Conservation (phyloP, 2,113 vertebrate species). For the Oryzias woworae region DNA sequence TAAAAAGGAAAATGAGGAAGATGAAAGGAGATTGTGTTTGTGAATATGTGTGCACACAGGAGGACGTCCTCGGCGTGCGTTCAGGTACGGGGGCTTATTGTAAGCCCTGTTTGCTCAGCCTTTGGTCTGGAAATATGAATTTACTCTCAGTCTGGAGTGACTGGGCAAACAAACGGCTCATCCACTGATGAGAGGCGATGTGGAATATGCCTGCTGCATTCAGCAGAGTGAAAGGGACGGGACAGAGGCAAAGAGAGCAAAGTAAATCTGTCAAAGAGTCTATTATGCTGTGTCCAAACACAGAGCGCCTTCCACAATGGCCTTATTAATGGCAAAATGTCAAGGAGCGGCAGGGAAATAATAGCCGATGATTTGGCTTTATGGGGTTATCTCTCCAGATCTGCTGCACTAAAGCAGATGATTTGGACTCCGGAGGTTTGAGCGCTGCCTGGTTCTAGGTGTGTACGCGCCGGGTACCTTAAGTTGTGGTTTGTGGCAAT, state of each 20-base stretch:
- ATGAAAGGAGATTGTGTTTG: not conserved
- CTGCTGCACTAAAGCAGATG: slow-evolving; percentile 63
- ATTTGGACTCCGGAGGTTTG: slow-evolving; percentile 57
- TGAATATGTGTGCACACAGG: slow-evolving; percentile 11
- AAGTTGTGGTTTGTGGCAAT: slow-evolving; percentile 65
- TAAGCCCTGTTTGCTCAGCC: slow-evolving; percentile 74
- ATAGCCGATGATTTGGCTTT: slow-evolving; percentile 80
- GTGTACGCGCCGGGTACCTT: slow-evolving; percentile 22
- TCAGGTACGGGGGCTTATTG: slow-evolving; percentile 72
- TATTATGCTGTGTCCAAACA: slow-evolving; percentile 76
- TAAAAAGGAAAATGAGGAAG: slow-evolving; percentile 10
- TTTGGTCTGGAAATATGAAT: slow-evolving; percentile 65
- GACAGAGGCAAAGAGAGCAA: slow-evolving; percentile 46
- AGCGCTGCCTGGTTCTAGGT: slow-evolving; percentile 53
- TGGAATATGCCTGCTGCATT: slow-evolving; percentile 71
- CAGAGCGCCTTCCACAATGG: slow-evolving; percentile 70
- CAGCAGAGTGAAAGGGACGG: slow-evolving; percentile 27
- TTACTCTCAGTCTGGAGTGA: slow-evolving; percentile 72
- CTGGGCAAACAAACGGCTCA: slow-evolving; percentile 77
- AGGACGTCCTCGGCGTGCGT: slow-evolving; percentile 21
- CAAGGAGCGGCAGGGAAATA: slow-evolving; percentile 70
- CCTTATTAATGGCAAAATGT: slow-evolving; percentile 79
- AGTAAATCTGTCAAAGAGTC: slow-evolving; percentile 80
- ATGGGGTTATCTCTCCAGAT: slow-evolving; percentile 75
- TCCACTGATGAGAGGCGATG: slow-evolving; percentile 72